Base-by-base conservation (phyloP, 1,140 invertebrate genomes). In the Trichomalopsis sarcophagae region DNA sequence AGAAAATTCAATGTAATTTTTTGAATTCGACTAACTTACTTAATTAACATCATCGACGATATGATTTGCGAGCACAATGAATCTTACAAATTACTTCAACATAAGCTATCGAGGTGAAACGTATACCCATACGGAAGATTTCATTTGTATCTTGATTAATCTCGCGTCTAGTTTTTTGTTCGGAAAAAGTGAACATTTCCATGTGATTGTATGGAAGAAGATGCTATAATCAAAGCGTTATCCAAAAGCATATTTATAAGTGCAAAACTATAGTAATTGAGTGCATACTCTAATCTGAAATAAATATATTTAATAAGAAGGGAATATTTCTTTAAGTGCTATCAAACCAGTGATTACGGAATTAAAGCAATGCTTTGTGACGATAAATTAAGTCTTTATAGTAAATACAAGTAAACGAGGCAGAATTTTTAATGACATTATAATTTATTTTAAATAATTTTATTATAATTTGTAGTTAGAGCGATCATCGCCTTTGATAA, bases 401-500 rank as follows among this genome's bases (percentile, higher is more conserved):
- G 10, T 44, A 36, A 36, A 36, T 44, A 44, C n/a, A 66, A 66
- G 17, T 66, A 66, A 66, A 1, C 9, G 62, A 21, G 9, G 10
- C 23, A 71, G 44, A 21, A 2, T 36, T 78, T 14, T 84, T 81
- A 81, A 81, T 77, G 62, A 78, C 23, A 82, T 69, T 9, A 82
- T 81, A 77, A 85, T 85, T 85, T 82, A 77, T 82, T 85, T 80
- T 84, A 86, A 87, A 89, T 88, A 86, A 87, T 85, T 89, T 86
- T 86, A 88, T 86, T 86, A 82, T 85, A 86, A 77, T 82, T 78
- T 82, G 36, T 55, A 81, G 40, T 81, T 81, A 76, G 11, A 85
- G 80, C 66, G 23, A 30, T 50, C 68, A 84, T 80, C 33, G 17
- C n/a, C 5, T 55, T 85, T 23, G 21, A 27, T 81, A 81, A 85